phyloP scores from a whole-genome alignment of 2,113 vertebrate species.

The Urocynchramus pylzowi region DNA sequence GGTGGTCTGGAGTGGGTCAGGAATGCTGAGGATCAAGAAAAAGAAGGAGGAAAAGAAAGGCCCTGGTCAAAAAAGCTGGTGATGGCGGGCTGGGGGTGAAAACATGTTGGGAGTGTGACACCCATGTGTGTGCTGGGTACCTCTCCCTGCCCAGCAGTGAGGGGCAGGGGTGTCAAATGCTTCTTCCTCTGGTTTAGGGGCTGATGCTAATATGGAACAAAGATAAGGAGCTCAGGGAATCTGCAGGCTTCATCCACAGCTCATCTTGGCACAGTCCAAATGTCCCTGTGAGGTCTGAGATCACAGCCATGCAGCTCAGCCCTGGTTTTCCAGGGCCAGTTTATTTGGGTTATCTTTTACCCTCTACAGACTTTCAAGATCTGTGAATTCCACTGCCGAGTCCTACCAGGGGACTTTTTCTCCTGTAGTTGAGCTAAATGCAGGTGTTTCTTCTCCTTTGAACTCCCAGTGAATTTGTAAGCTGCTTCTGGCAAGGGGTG shows the following conservation, averaged over 20 bases:
- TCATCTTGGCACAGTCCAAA: neutral
- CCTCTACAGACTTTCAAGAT: neutral
- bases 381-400: neutral
- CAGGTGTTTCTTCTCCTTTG: neutral
- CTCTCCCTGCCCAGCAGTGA: neutral
- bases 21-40: neutral
- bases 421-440: neutral
- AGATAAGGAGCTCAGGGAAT: neutral
- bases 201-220: rapidly evolving
- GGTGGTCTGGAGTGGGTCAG: neutral
- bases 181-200: neutral
- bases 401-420: neutral
- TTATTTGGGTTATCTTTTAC: neutral
- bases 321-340: neutral
- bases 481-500: neutral
- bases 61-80: neutral
- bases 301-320: neutral
- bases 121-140: neutral
- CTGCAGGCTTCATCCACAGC: neutral
- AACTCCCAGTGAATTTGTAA: neutral
- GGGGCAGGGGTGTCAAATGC: neutral
- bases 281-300: neutral
- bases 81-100: neutral
- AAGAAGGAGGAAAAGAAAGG: neutral
- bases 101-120: neutral